phyloP scores from a whole-genome alignment of 2,888 invertebrate genomes.

The Plutella xylostella region DNA sequence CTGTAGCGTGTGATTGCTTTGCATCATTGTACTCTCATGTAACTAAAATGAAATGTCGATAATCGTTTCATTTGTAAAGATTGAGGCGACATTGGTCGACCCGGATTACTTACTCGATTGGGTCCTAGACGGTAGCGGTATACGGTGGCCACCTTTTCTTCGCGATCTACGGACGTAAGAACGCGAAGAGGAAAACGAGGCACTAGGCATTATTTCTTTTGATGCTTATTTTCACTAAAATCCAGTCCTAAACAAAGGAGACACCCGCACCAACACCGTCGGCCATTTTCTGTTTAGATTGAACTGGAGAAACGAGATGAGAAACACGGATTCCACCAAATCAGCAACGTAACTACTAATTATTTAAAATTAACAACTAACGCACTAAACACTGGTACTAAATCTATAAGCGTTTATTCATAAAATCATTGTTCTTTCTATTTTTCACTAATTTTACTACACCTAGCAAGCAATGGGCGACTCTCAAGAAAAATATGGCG shows the following conservation, averaged over 20 bases:
- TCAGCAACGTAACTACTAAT: constrained; percentile 29
- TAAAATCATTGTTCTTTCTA: constrained; percentile 53
- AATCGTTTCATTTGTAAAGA: constrained; percentile 41
- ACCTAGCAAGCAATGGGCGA: constrained; percentile 52
- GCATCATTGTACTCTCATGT: neutral
- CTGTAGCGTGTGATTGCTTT: neutral
- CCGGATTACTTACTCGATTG: constrained; percentile 80
- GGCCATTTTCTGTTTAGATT: constrained; percentile 84
- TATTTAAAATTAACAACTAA: constrained; percentile 31
- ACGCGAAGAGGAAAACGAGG: constrained; percentile 93
- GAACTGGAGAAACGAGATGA: constrained; percentile 62
- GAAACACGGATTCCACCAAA: constrained; percentile 49
- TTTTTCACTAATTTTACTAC: constrained; percentile 47
- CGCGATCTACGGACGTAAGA: constrained; percentile 92
- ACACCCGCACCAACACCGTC: constrained; percentile 82
- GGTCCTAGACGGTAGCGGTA: constrained; percentile 83
- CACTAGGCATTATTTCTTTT: constrained; percentile 89
- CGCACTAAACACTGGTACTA: constrained; percentile 51
- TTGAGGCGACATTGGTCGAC: constrained; percentile 54
- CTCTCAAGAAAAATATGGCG: constrained; percentile 64
- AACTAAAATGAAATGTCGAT: constrained; percentile 32
- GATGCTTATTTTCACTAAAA: constrained; percentile 66
- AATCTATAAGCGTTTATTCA: constrained; percentile 45
- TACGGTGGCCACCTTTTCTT: constrained; percentile 91
- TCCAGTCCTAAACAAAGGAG: constrained; percentile 83